Evolutionary conservation across 2,888 invertebrate genomes (phyloP).

Genomic region (Lepidochrysops patricia): DNA sequence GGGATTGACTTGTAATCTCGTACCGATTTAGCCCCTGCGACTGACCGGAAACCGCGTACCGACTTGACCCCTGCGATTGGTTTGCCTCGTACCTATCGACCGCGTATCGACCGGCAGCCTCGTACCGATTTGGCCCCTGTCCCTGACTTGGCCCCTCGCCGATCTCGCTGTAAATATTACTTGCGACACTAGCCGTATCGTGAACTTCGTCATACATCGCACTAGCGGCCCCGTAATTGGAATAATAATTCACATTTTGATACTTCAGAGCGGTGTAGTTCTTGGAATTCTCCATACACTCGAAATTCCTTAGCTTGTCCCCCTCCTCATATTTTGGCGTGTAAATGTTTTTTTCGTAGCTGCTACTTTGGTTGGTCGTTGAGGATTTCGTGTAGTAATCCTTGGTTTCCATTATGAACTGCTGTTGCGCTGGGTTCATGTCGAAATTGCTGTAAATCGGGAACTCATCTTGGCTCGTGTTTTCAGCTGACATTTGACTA

Average conservation of each 20-base stretch:
- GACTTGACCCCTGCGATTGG: neutral
- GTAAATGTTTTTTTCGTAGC: slow-evolving; percentile 65
- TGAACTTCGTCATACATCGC: slow-evolving; percentile 55
- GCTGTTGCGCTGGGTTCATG: slow-evolving; percentile 46
- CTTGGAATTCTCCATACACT: slow-evolving; percentile 55
- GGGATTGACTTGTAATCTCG: neutral
- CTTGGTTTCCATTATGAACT: slow-evolving; percentile 56
- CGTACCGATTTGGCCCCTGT: slow-evolving; percentile 20
- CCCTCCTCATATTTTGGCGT: slow-evolving; percentile 52
- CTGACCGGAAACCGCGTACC: neutral
- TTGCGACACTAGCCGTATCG: slow-evolving; percentile 51
- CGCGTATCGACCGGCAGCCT: neutral
- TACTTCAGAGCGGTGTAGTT: slow-evolving; percentile 61
- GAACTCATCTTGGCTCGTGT: slow-evolving; percentile 36
- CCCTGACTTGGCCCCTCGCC: slow-evolving; percentile 32
- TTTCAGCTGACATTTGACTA: slow-evolving; percentile 16
- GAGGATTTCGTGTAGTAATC: slow-evolving; percentile 63
- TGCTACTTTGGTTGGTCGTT: slow-evolving; percentile 39
- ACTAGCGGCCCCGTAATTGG: slow-evolving; percentile 33
- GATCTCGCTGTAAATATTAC: slow-evolving; percentile 59
- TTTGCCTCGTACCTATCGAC: too few species aligned
- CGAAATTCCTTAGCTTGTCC: slow-evolving; percentile 55
- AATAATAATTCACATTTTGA: slow-evolving; percentile 47
- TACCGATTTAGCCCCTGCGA: neutral
- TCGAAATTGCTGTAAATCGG: slow-evolving; percentile 55